Conservation (phyloP, 2,113 vertebrate species). For the Ailuropoda melanoleuca region DNA sequence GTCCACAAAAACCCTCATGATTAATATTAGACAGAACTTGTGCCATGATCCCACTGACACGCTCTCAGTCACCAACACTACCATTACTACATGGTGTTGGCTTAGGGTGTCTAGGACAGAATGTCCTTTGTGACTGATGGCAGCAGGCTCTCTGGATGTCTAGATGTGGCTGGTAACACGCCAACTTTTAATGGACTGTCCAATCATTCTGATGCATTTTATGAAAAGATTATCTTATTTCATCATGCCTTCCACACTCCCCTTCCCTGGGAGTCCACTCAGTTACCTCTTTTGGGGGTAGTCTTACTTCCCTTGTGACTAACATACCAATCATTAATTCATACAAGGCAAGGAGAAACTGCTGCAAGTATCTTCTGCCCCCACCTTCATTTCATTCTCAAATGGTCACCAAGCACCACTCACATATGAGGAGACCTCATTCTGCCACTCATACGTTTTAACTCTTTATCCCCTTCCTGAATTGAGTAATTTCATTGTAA, state of each 20-base stretch:
- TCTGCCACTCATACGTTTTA: neutral
- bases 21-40: neutral
- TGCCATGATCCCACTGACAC: neutral
- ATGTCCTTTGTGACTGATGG: slow-evolving; percentile 58
- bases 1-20: neutral
- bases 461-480: neutral
- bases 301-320: slow-evolving; percentile 51
- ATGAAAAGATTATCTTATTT: slow-evolving; percentile 70
- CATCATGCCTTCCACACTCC: slow-evolving; percentile 30
- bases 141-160: slow-evolving; percentile 44
- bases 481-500: neutral
- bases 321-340: slow-evolving; percentile 34
- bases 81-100: neutral
- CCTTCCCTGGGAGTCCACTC: slow-evolving; percentile 13
- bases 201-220: slow-evolving; percentile 74
- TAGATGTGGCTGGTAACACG: slow-evolving; percentile 49
- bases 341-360: slow-evolving; percentile 32
- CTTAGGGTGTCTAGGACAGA: slow-evolving; percentile 31
- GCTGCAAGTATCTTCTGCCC: neutral
- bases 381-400: neutral
- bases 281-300: slow-evolving; percentile 2
- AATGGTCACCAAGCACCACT: neutral
- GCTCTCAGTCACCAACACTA: neutral
- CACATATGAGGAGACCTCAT: neutral
- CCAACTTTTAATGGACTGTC: slow-evolving; percentile 72